Evolutionary conservation across 1,140 invertebrate species (phyloP).

Genomic region (Lamellibrachia luymesi): DNA sequence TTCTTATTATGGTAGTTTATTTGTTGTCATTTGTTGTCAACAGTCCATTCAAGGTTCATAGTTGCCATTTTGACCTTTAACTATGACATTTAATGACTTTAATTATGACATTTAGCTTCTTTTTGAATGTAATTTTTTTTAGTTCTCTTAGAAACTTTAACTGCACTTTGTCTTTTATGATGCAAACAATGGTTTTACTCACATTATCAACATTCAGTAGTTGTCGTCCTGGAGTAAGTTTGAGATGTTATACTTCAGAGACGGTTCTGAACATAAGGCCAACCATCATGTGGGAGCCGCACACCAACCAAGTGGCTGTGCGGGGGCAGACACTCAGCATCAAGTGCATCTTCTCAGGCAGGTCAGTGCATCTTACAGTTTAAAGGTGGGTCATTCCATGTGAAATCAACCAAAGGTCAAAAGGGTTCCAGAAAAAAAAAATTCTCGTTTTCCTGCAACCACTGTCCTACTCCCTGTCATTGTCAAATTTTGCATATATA

Average conservation of each 20-base stretch:
- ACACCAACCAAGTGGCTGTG: constrained; percentile 25
- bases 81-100: not conserved
- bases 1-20: not conserved
- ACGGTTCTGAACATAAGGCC: constrained; percentile 16
- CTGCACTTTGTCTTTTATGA: too few species aligned
- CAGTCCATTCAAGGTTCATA: not conserved
- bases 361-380: not conserved
- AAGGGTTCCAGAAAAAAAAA: too few species aligned
- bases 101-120: not conserved
- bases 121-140: not conserved
- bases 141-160: not conserved
- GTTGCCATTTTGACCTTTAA: not conserved
- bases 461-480: too few species aligned
- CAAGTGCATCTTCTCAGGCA: constrained; percentile 29
- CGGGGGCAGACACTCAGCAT: constrained; percentile 20
- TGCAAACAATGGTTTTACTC: too few species aligned
- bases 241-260: constrained; percentile 2
- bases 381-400: not conserved
- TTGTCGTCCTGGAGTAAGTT: not conserved
- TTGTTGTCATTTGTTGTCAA: not conserved
- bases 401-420: too few species aligned
- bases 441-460: too few species aligned
- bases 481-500: too few species aligned
- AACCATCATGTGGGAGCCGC: constrained; percentile 24
- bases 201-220: not conserved